Base-by-base conservation (phyloP, 2,113 vertebrate species). In the Bujurquina vittata region DNA sequence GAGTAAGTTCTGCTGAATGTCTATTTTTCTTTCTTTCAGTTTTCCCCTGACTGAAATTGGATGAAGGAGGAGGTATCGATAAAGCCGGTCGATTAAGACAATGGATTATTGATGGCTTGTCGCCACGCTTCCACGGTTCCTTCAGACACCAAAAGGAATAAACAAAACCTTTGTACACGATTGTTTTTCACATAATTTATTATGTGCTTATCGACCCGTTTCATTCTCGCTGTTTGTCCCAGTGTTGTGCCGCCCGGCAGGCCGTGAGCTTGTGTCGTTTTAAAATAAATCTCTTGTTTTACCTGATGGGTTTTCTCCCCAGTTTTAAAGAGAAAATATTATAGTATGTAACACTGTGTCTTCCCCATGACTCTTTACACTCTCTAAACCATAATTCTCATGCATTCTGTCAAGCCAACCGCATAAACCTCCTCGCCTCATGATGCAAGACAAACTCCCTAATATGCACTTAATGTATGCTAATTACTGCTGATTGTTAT, bases 401-500 rank as follows among this genome's bases (percentile, higher is more conserved):
- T 69, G 37, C 52, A 5, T 58, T 65, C 63, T 57, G 26, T 43
- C 59, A 49, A 76, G 40, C 59, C 43, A 84, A 74, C 52, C 65
- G 84, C 86, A 46, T 22, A 2, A 80, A 31, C 75, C 60, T 23
- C 12, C 35, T 43, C 33, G 22, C 75, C 22, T 54, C 79, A 5
- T 4, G 40, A 78, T 77, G 87, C 77, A 61, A 77, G 33, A 89
- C 75, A 76, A 65, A 80, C 89, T 72, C 75, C 46, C 83, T 56
- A 65, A 87, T 85, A 87, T 79, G 61, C 56, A 84, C 52, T 78
- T 83, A 88, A 92, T 88, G 15, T 74, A 84, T 81, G 87, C 83
- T 91, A 89, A 94, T 93, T 86, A 84, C 78, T 61, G 57, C 60
- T 94, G 86, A 92, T 93, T 90, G 86, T 90, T 90, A 94, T 92